These are phyloP conservation scores for Ptychochromis oligacanthus DNA, from an alignment of 2,113 vertebrate genomes.

Conservation along the genomic window DNA sequence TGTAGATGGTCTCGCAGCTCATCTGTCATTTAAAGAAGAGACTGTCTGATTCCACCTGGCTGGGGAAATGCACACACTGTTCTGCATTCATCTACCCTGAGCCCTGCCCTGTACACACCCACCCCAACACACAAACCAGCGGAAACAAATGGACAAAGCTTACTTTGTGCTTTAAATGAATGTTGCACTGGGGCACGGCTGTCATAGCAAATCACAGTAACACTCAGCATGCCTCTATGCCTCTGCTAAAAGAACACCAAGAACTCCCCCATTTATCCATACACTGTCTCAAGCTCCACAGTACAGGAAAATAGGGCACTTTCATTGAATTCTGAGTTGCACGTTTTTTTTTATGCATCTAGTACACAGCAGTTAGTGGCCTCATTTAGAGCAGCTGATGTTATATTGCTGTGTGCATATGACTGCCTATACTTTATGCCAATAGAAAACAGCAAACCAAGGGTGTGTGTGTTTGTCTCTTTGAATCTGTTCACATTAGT, in stretches of 20 bases:
- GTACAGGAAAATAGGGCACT: slow-evolving; percentile 8
- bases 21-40: slow-evolving; percentile 54
- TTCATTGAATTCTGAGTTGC: slow-evolving; percentile 19
- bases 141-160: slow-evolving; percentile 53
- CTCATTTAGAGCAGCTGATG: slow-evolving; percentile 34
- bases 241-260: slow-evolving; percentile 40
- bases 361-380: slow-evolving; percentile 10
- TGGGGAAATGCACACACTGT: slow-evolving; percentile 34
- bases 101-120: slow-evolving; percentile 1
- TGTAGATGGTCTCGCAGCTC: slow-evolving; percentile 47
- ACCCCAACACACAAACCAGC: not conserved
- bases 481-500: not conserved
- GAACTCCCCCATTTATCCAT: slow-evolving; percentile 19
- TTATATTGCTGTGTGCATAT: not conserved
- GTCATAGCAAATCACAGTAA: slow-evolving; percentile 56
- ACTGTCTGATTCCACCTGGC: slow-evolving; percentile 57
- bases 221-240: slow-evolving; percentile 42
- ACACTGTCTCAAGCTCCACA: slow-evolving; percentile 9
- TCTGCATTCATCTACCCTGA: slow-evolving; percentile 18
- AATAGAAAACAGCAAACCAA: slow-evolving; percentile 1
- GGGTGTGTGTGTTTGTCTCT: not conserved
- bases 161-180: slow-evolving; percentile 55
- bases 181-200: slow-evolving; percentile 52
- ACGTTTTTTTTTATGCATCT: slow-evolving; percentile 41
- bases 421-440: slow-evolving; percentile 8